A percentile compares a stretch with the other conserved stretches of the same genome.
Conservation (phyloP, 2,888 invertebrate species). For the Apeira syringaria region DNA sequence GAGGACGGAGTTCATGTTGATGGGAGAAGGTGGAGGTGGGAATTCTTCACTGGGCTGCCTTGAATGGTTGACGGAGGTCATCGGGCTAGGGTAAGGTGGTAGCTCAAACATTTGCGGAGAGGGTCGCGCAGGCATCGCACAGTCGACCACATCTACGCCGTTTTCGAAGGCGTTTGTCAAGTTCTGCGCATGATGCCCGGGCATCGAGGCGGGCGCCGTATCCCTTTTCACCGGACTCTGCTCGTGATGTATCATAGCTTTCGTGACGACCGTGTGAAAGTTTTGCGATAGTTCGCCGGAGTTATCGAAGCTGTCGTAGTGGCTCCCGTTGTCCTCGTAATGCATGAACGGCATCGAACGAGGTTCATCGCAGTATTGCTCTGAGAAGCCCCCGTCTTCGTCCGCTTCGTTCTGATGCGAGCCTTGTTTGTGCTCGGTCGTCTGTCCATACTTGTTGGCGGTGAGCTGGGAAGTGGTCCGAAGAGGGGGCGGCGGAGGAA, state of each 20-base stretch:
- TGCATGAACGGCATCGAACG: conserved; percentile 86
- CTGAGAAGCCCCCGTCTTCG: conserved; percentile 76
- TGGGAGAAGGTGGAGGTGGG: conserved; percentile 93
- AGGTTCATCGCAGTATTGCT: conserved; percentile 82
- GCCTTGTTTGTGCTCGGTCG: conserved; percentile 70
- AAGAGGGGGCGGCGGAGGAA: conserved; percentile 93
- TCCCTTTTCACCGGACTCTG: conserved; percentile 87
- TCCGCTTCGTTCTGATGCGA: conserved; percentile 71
- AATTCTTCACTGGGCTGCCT: conserved; percentile 95
- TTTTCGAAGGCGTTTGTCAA: conserved; percentile 68
- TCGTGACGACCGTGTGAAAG: conserved; percentile 89
- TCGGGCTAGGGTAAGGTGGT: conserved; percentile 92
- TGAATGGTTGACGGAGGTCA: conserved; percentile 90
- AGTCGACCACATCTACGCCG: conserved; percentile 86
- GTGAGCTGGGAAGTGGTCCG: conserved; percentile 94
- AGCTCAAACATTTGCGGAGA: conserved; percentile 82
- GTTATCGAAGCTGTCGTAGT: conserved; percentile 67
- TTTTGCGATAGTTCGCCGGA: conserved; percentile 62
- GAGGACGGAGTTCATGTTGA: conserved; percentile 86
- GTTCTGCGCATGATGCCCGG: conserved; percentile 66
- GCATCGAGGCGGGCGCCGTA: conserved; percentile 46
- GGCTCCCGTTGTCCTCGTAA: conserved; percentile 72
- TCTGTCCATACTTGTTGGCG: conserved; percentile 86
- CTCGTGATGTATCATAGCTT: conserved; percentile 93
- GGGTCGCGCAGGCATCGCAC: conserved; percentile 66